Conservation (phyloP, 2,113 vertebrate species). For the Pycnonotus jocosus region DNA sequence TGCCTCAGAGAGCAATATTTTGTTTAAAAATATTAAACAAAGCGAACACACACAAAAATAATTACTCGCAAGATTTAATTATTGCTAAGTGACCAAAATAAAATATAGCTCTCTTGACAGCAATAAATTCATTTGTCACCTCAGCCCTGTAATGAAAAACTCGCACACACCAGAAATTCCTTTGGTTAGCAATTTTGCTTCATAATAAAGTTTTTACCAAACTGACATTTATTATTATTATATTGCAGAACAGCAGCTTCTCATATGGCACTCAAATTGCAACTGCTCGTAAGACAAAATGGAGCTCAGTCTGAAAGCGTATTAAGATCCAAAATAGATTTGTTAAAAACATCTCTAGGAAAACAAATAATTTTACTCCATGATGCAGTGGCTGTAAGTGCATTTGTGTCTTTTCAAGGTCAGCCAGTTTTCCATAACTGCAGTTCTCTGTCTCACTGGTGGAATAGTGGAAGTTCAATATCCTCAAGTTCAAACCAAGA, state of each 20-base stretch:
- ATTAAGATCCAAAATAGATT: not conserved
- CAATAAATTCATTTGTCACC: not conserved
- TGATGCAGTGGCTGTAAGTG: not conserved
- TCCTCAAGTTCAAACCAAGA: not conserved
- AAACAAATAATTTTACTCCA: not conserved
- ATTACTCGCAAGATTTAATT: constrained; percentile 10
- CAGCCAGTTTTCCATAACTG: not conserved
- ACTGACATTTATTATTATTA: constrained; percentile 59
- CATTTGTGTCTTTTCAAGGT: constrained; percentile 17
- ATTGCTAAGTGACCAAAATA: constrained; percentile 39
- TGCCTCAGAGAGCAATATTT: not conserved
- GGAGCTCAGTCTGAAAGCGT: not conserved
- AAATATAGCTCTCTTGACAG: not conserved
- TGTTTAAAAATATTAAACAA: constrained; percentile 6
- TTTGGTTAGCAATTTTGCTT: constrained; percentile 17
- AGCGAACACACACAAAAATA: not conserved
- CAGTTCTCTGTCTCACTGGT: not conserved
- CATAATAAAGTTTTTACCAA: not conserved
- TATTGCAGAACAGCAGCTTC: constrained; percentile 54
- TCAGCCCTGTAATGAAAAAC: not conserved
- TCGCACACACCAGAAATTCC: not conserved
- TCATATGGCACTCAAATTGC: not conserved
- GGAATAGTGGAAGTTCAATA: not conserved
- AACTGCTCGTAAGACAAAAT: not conserved
- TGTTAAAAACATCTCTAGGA: not conserved